Evolutionary conservation across 2,888 invertebrate genomes (phyloP).

Genomic region (Drosophila falleni): DNA sequence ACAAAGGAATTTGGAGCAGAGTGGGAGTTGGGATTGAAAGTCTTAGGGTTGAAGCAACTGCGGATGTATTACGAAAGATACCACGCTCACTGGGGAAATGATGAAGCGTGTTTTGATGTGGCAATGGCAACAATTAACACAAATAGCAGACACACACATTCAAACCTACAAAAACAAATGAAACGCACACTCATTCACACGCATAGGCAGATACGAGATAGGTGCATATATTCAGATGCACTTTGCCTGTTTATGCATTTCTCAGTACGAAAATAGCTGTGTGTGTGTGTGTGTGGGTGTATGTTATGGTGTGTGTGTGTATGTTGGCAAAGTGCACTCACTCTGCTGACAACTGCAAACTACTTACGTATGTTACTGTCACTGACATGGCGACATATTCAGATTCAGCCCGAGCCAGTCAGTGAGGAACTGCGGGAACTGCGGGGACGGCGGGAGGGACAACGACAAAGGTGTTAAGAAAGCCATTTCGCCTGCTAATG

Average conservation of each 20-base stretch:
- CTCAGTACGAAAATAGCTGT: conserved; percentile 52
- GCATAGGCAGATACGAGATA: conserved; percentile 10
- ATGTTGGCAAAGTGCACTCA: conserved; percentile 71
- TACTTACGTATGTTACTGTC: conserved; percentile 76
- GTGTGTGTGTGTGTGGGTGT: conserved; percentile 2
- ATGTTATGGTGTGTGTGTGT: conserved; percentile 25
- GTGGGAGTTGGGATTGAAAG: conserved; percentile 3
- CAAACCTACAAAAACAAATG: conserved; percentile 1
- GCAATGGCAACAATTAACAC: conserved; percentile 65
- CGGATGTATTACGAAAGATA: conserved; percentile 14
- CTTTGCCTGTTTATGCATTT: conserved; percentile 61
- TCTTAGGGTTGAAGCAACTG: conserved; percentile 2
- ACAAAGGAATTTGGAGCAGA: conserved; percentile 1
- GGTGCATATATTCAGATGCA: conserved; percentile 45
- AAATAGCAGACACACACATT: conserved; percentile 33
- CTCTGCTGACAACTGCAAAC: conserved; percentile 77
- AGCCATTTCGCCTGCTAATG: conserved; percentile 77
- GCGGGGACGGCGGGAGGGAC: conserved; percentile 13
- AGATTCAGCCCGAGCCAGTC: conserved; percentile 36
- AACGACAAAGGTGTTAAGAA: conserved; percentile 80
- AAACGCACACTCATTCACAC: background rate
- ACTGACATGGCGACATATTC: conserved; percentile 70
- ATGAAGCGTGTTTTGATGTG: conserved; percentile 62
- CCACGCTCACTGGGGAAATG: conserved; percentile 28
- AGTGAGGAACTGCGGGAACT: conserved; percentile 5